Evolutionary conservation across 2,888 invertebrate genomes (phyloP).

Genomic region (Tethea ocularis): DNA sequence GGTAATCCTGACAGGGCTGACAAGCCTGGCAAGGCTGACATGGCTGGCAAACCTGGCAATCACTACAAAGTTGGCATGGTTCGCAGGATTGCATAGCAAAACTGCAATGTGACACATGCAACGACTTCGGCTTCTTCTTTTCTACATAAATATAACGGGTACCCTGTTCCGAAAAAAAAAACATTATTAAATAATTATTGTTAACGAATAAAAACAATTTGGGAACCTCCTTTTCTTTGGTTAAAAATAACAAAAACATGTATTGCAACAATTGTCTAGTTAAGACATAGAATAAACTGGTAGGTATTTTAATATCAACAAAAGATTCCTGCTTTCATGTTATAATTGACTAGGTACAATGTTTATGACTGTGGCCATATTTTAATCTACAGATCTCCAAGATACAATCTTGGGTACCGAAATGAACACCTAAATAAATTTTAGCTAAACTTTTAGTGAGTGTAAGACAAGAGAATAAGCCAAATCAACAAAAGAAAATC

Average conservation of each 20-base stretch:
- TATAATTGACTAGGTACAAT: too few relatives aligned
- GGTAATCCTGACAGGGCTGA: too few relatives aligned
- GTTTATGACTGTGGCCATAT: too few relatives aligned
- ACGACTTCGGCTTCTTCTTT: constrained; percentile 41
- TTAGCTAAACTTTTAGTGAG: not conserved
- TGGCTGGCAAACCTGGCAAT: too few relatives aligned
- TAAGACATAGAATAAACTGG: too few relatives aligned
- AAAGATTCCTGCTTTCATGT: too few relatives aligned
- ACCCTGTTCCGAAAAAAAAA: constrained; percentile 50
- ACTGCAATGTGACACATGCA: constrained; percentile 12
- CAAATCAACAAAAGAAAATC: constrained; percentile 2
- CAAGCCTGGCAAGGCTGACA: too few relatives aligned
- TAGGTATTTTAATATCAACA: too few relatives aligned
- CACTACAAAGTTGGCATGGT: constrained; percentile 11
- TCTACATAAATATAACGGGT: constrained; percentile 68
- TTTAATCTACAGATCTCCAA: too few relatives aligned
- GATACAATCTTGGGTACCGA: not conserved
- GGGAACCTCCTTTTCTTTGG: too few relatives aligned
- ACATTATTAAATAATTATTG: constrained; percentile 29
- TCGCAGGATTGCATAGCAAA: constrained; percentile 10
- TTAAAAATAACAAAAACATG: not conserved
- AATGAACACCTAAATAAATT: not conserved
- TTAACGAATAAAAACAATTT: not conserved
- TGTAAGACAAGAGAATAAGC: not conserved
- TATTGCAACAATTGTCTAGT: too few relatives aligned